Evolutionary conservation across 2,888 invertebrate genomes (phyloP).

Genomic region (Lepeophtheirus nordmannii): DNA sequence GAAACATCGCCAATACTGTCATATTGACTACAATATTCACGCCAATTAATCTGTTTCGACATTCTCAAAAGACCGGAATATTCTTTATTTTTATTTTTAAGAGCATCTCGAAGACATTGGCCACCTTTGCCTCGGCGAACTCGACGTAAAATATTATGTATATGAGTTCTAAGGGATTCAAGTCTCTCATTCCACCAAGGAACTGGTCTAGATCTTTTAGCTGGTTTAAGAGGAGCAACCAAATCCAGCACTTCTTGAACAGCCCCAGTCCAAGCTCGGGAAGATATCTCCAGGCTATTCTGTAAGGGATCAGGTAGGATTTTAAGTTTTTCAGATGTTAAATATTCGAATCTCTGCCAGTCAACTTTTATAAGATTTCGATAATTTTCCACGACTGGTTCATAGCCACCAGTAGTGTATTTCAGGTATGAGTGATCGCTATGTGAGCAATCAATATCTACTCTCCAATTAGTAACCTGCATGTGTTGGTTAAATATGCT

Average conservation of each 20-base stretch:
- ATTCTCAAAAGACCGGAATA: too few relatives aligned
- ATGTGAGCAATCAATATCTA: background rate
- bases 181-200: background rate
- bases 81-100: too few relatives aligned
- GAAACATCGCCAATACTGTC: background rate
- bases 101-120: too few relatives aligned
- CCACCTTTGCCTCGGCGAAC: too few relatives aligned
- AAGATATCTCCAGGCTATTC: background rate
- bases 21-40: too few relatives aligned
- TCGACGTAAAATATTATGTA: too few relatives aligned
- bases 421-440: background rate
- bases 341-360: background rate
- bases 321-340: background rate
- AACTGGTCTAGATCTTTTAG: background rate
- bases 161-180: too few relatives aligned
- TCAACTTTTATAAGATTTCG: background rate
- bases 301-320: background rate
- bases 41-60: too few relatives aligned
- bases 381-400: constrained; percentile 1
- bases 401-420: background rate
- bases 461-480: background rate
- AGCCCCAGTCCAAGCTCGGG: background rate
- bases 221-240: background rate
- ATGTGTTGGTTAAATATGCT: background rate
- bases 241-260: background rate